Percentiles rank a stretch among this genome's conserved stretches.
Evolutionary conservation across 2,888 invertebrate species (phyloP).

Genomic region (Rhimphoctona megacephalus): DNA sequence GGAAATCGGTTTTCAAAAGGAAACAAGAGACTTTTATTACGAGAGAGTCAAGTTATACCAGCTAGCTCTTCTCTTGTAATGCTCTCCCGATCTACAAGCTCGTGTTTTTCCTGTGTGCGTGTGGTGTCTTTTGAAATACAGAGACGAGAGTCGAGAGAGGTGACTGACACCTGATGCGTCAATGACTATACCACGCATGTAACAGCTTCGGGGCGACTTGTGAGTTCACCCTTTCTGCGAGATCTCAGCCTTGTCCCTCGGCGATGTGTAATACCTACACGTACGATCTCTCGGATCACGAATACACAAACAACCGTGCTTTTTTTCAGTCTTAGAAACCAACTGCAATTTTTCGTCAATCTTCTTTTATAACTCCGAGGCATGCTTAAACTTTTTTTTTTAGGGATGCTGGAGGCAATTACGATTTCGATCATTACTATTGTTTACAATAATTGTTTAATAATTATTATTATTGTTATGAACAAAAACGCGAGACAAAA

Average conservation of each 20-base stretch:
- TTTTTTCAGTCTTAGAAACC: not conserved
- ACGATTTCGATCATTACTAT: not conserved
- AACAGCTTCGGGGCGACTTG: constrained; percentile 15
- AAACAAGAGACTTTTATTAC: not conserved
- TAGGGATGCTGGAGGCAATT: not conserved
- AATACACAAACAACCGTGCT: not conserved
- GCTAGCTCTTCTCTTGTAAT: not conserved
- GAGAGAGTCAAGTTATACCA: not conserved
- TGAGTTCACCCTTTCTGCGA: not conserved
- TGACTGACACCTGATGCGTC: constrained; percentile 85
- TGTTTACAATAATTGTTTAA: not conserved
- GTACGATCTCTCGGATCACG: not conserved
- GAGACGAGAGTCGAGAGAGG: constrained; percentile 71
- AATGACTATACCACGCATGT: constrained; percentile 74
- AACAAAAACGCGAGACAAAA: not conserved
- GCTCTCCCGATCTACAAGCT: not conserved
- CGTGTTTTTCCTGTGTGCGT: not conserved
- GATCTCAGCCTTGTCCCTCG: constrained; percentile 49
- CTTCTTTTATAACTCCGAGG: not conserved
- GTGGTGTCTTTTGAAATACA: not conserved
- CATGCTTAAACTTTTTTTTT: not conserved
- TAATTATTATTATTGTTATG: not conserved
- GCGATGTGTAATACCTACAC: constrained; percentile 1
- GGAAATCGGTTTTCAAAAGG: not conserved
- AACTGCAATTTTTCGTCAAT: not conserved